Conservation (phyloP, 2,888 invertebrate species). For the Pristionchus japonicus region DNA sequence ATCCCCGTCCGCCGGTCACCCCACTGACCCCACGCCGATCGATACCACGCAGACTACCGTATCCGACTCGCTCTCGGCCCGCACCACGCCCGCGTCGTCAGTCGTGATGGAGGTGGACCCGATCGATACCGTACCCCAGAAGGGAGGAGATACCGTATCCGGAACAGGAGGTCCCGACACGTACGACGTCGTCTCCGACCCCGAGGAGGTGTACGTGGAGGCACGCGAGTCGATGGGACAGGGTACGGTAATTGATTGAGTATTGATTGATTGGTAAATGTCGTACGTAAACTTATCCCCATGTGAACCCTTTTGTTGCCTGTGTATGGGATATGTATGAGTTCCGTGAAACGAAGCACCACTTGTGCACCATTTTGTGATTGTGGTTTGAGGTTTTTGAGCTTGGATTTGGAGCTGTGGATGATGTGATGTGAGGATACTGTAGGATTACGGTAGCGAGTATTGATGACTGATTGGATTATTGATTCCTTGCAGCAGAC, state of each 20-base stretch:
- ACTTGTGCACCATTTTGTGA: too few species aligned
- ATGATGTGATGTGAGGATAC: not conserved
- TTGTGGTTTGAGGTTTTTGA: too few species aligned
- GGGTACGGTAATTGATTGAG: not conserved
- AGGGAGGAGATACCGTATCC: too few species aligned
- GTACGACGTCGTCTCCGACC: not conserved
- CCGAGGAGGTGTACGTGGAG: not conserved
- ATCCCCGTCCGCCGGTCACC: too few species aligned
- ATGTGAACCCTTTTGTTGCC: not conserved
- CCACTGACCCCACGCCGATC: not conserved
- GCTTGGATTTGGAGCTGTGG: not conserved
- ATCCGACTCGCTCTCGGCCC: not conserved
- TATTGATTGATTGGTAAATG: not conserved
- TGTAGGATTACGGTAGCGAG: not conserved
- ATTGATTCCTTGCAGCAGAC: not conserved
- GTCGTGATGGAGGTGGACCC: not conserved
- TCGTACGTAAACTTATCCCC: not conserved
- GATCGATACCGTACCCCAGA: not conserved
- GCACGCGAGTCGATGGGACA: not conserved
- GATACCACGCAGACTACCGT: not conserved
- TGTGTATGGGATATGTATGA: too few species aligned
- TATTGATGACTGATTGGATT: not conserved
- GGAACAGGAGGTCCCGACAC: not conserved
- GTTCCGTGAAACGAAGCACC: too few species aligned
- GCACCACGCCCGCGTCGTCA: not conserved